Base-by-base conservation (phyloP, 2,888 invertebrate genomes). In the Tortricodes alternella region DNA sequence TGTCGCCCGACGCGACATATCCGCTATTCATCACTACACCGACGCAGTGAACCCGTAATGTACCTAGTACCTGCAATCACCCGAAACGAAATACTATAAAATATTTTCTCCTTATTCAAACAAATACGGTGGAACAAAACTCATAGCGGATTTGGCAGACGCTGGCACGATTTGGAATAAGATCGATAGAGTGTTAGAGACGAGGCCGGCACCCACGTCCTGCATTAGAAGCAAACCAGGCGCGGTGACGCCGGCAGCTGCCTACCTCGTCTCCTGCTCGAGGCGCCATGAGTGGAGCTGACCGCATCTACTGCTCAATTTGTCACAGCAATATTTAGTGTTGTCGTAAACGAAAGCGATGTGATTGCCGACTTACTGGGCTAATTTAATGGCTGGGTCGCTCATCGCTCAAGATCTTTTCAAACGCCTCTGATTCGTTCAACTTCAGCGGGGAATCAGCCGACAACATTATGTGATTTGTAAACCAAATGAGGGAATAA, bases 401-500 rank as follows among this genome's bases (percentile, higher is more conserved):
- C n/a, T n/a, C n/a, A n/a, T n/a, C n/a, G n/a, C n/a, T n/a, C n/a
- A n/a, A n/a, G n/a, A n/a, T n/a, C n/a, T n/a, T n/a, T n/a, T n/a
- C n/a, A n/a, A n/a, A n/a, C n/a, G 18, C 16, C 37, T 18, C 16
- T 18, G 18, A n/a, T 4, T n/a, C 18, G 34, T 4, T 7, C n/a
- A 15, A 34, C 3, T 15, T n/a, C 34, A 13, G 34, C 34, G 7
- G 15, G 35, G n/a, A n/a, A n/a, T 3, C 21, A 13, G 39, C 38
- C 29, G 24, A 19, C 35, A 18, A 21, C 32, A 2, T 21, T 6
- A 1, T 11, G 15, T 13, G 1, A 53, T 53, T 53, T 53, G 53
- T 46, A 32, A 53, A 53, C 46, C 53, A 53, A 53, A 53, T 53
- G 32, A 53, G 23, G 38, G 53, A 53, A 53, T 46, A 52, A 13